Base-by-base conservation (phyloP, 2,113 vertebrate species). In the Hippoglossus stenolepis region DNA sequence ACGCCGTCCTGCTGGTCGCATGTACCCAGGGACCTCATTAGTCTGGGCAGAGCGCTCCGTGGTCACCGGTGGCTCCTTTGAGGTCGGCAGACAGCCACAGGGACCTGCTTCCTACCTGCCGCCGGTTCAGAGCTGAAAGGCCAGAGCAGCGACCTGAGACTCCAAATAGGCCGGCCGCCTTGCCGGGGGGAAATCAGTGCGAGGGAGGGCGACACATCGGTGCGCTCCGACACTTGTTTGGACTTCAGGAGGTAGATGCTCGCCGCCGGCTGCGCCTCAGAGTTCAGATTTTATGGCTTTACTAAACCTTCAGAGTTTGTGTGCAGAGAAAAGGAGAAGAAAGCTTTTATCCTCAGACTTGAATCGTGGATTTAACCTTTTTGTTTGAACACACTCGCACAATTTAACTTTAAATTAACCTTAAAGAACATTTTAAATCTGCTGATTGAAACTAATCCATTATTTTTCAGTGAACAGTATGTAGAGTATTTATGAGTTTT, bases 1-100 rank as follows among this genome's bases (percentile, higher is more conserved):
- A 47, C 12, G 5, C 59, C 63, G 24, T 68, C 83, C 77, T 77
- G 83, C 72, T n/a, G 83, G 28, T 59, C 31, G 21, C 24, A 0
- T 26, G 79, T 53, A 69, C 53, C 89, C 65, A 64, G 89, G 84
- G 87, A 88, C 79, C 89, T 91, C 85, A 91, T 91, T 91, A 91
- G 77, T 74, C 79, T 23, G 24, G 76, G 56, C 66, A 60, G 70
- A 60, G 53, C 24, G 66, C 47, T 53, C 67, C 5, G 23, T 75
- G 81, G 89, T 82, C 80, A 43, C 40, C 40, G 10, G 40, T 0
- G 71, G 77, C 63, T 85, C 75, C 79, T 87, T 68, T 82, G 76
- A 90, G 84, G 81, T 65, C 56, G n/a, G 76, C 71, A 35, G 45
- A 64, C 75, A 28, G 70, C 85, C 56, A 54, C 72, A 6, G 83